A percentile compares a stretch with the other conserved stretches of the same genome.
phyloP scores from a whole-genome alignment of 2,113 vertebrate genomes.

The Astur gentilis region DNA sequence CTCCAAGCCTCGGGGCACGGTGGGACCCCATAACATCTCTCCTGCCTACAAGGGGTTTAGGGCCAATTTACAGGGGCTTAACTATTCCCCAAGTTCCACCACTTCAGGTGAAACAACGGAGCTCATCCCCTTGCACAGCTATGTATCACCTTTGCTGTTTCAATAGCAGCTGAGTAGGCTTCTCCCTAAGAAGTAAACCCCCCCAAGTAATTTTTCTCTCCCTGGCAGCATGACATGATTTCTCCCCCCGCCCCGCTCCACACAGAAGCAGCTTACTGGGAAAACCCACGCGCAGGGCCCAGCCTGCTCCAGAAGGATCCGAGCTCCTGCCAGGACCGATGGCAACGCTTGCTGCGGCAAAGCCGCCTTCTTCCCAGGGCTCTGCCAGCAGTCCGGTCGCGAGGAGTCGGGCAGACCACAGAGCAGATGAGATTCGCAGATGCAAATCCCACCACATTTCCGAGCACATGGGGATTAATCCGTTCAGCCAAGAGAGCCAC shows the following conservation, averaged over 20 bases:
- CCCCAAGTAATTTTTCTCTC: not conserved
- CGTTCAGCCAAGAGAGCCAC: not conserved
- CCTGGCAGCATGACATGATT: not conserved
- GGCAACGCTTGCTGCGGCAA: not conserved
- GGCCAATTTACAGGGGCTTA: not conserved
- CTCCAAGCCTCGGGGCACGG: rapidly evolving
- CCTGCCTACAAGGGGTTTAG: not conserved
- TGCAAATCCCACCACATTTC: not conserved
- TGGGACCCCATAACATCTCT: not conserved
- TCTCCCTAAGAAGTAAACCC: not conserved
- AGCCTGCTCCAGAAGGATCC: not conserved
- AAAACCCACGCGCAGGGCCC: not conserved
- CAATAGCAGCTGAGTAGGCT: not conserved
- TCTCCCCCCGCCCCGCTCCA: not conserved
- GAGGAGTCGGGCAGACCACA: not conserved
- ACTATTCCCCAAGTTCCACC: not conserved
- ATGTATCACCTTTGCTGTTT: not conserved
- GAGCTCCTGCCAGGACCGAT: not conserved
- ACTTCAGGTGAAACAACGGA: not conserved
- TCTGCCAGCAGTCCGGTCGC: rapidly evolving
- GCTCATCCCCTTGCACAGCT: not conserved
- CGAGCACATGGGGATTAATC: not conserved
- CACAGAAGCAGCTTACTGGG: not conserved
- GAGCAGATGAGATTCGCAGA: not conserved
- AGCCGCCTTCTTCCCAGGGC: not conserved